These are phyloP conservation scores for Athene cunicularia DNA, from an alignment of 2,113 vertebrate genomes.

Conservation along the genomic window DNA sequence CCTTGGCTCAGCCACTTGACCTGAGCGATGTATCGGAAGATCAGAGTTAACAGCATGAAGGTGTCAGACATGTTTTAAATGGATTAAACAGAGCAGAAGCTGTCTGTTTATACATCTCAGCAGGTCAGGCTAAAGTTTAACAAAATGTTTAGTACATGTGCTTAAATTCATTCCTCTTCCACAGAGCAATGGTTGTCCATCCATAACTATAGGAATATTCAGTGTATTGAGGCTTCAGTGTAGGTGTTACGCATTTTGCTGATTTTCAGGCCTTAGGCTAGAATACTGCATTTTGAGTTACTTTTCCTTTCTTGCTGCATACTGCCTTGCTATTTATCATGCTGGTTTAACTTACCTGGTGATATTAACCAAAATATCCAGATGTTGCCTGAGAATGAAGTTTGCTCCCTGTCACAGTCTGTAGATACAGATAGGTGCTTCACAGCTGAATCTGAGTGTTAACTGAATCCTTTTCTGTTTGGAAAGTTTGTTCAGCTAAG, in stretches of 20 bases:
- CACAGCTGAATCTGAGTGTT: background rate
- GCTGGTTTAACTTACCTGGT: background rate
- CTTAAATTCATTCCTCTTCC: background rate
- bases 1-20: background rate
- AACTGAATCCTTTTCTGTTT: background rate
- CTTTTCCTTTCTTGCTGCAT: background rate
- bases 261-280: background rate
- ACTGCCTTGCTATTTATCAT: background rate
- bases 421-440: background rate
- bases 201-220: background rate
- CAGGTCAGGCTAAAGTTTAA: background rate
- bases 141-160: background rate
- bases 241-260: background rate
- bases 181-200: background rate
- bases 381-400: background rate
- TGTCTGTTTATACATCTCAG: background rate
- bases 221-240: background rate
- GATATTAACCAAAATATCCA: background rate
- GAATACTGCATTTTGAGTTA: background rate
- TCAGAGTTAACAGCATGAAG: background rate
- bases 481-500: background rate
- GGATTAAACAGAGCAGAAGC: background rate
- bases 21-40: background rate
- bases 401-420: background rate
- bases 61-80: background rate